A percentile compares a stretch with the other conserved stretches of the same genome.
These are phyloP conservation scores for Heteromurus nitidus DNA, from an alignment of 2,888 invertebrate genomes.

Conservation along the genomic window DNA sequence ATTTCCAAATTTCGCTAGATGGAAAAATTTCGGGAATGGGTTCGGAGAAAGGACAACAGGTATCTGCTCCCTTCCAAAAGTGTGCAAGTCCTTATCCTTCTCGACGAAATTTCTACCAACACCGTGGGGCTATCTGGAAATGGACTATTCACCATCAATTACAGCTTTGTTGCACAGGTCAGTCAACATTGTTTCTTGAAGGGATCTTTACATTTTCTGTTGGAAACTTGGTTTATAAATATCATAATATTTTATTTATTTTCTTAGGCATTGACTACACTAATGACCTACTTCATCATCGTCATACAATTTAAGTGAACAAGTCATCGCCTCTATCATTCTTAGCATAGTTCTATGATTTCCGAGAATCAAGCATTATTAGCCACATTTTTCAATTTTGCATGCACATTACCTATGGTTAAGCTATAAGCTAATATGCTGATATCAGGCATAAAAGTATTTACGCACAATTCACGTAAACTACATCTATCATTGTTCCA, in stretches of 20 bases:
- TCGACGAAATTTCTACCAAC: slow-evolving; percentile 41
- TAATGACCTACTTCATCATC: slow-evolving; percentile 49
- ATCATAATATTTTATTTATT: not conserved
- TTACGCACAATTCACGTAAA: too few relatives aligned
- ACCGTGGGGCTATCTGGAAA: slow-evolving; percentile 37
- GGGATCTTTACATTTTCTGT: too few relatives aligned
- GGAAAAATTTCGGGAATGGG: slow-evolving; percentile 46
- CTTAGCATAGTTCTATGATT: not conserved
- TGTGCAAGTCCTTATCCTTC: slow-evolving; percentile 21
- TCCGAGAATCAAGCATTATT: not conserved
- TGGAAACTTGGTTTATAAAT: too few relatives aligned
- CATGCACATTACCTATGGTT: too few relatives aligned
- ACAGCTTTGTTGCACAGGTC: slow-evolving; percentile 55
- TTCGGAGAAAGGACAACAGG: slow-evolving; percentile 19
- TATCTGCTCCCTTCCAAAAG: slow-evolving; percentile 17
- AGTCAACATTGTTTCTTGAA: too few relatives aligned
- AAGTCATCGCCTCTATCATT: not conserved
- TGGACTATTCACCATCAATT: slow-evolving; percentile 43
- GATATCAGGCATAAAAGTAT: too few relatives aligned
- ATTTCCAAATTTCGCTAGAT: too few relatives aligned
- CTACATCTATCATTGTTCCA: too few relatives aligned
- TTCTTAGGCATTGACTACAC: slow-evolving; percentile 33
- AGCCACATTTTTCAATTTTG: too few relatives aligned
- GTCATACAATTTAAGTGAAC: slow-evolving; percentile 43
- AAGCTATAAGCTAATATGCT: too few relatives aligned